phyloP scores from a whole-genome alignment of 2,888 invertebrate species.

The Operophtera brumata region DNA sequence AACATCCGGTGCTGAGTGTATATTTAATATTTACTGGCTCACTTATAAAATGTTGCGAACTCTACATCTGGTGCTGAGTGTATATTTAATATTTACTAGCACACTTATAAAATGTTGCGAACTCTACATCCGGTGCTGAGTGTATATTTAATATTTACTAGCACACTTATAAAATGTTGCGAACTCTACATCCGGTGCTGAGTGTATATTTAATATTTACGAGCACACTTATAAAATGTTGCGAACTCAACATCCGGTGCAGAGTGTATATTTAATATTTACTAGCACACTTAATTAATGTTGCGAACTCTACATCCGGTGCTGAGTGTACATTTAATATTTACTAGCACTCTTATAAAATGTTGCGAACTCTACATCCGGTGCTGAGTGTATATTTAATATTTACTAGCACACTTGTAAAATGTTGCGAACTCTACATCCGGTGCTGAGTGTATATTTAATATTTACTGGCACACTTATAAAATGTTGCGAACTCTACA shows the following conservation, averaged over 20 bases:
- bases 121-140: not conserved
- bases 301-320: conserved; percentile 3
- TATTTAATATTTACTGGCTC: conserved; percentile 7
- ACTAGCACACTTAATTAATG: conserved; percentile 4
- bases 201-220: conserved; percentile 2
- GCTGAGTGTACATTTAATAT: not conserved
- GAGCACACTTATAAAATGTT: conserved; percentile 7
- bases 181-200: not conserved
- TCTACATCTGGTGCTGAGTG: not conserved
- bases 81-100: conserved; percentile 3
- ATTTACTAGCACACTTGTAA: conserved; percentile 7
- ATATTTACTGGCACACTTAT: conserved; percentile 8
- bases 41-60: conserved; percentile 5
- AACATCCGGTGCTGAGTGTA: not conserved
- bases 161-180: conserved; percentile 8
- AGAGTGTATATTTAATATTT: not conserved
- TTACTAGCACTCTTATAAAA: conserved; percentile 7
- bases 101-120: conserved; percentile 7
- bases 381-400: too few relatives aligned
- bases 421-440: conserved; percentile 8
- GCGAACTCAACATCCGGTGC: not conserved
- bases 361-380: conserved; percentile 5
- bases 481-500: conserved; percentile 9
- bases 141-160: conserved; percentile 1
- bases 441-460: too few relatives aligned